A percentile compares a stretch with the other conserved stretches of the same genome.
phyloP scores from a whole-genome alignment of 2,888 invertebrate species.

The Apodemia zela region DNA sequence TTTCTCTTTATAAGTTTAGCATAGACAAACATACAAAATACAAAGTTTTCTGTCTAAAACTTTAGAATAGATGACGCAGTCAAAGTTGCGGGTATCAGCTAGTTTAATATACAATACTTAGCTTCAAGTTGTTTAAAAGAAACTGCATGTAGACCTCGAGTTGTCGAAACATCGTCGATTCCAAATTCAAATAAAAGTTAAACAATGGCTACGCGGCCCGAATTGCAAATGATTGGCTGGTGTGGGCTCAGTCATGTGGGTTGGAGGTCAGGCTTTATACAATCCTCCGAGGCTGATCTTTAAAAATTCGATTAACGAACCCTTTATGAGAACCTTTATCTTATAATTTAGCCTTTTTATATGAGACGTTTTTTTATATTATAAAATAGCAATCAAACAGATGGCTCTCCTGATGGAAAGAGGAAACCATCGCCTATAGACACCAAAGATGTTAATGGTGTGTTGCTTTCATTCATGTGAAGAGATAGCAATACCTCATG shows the following conservation, averaged over 20 bases:
- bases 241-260: slow-evolving; percentile 73
- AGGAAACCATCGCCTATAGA: too few relatives aligned
- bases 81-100: neutral
- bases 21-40: too few relatives aligned
- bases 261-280: slow-evolving; percentile 59
- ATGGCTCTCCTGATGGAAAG: too few relatives aligned
- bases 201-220: slow-evolving; percentile 70
- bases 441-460: too few relatives aligned
- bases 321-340: neutral
- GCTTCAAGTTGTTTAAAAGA: neutral
- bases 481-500: too few relatives aligned
- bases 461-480: too few relatives aligned
- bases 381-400: too few relatives aligned
- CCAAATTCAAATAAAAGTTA: slow-evolving; percentile 67
- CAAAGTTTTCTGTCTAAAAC: too few relatives aligned
- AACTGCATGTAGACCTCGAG: slow-evolving; percentile 16
- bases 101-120: neutral
- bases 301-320: neutral
- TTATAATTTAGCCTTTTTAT: too few relatives aligned
- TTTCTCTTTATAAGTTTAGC: too few relatives aligned
- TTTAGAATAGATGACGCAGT: too few relatives aligned
- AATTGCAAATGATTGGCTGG: slow-evolving; percentile 63
- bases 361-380: too few relatives aligned
- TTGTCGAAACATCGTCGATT: slow-evolving; percentile 50
- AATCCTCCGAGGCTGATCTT: slow-evolving; percentile 15